These are phyloP conservation scores for Octomys mimax DNA, from an alignment of 2,797 vertebrate species.

Conservation along the genomic window DNA sequence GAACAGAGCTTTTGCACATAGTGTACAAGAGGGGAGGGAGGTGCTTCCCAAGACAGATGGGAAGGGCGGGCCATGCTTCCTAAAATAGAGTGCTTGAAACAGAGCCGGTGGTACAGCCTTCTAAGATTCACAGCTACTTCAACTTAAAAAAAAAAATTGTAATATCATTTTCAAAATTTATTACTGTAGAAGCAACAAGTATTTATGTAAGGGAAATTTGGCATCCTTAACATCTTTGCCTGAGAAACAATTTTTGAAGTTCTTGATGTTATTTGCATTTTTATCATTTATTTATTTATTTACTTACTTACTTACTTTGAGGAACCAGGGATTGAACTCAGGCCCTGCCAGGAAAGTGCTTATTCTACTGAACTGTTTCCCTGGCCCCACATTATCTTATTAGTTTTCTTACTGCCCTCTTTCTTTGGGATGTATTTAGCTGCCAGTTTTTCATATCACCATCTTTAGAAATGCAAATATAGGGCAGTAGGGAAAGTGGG, in stretches of 20 bases:
- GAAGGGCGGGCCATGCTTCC: background rate
- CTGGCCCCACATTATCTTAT: background rate
- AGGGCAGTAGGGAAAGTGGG: background rate
- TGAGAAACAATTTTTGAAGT: background rate
- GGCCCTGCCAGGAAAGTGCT: too few relatives aligned
- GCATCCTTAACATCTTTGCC: background rate
- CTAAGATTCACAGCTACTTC: background rate
- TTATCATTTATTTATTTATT: background rate
- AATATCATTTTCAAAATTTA: background rate
- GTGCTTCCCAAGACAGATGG: background rate
- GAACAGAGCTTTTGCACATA: background rate
- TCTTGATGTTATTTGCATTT: background rate
- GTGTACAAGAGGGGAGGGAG: rapidly evolving
- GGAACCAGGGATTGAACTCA: too few relatives aligned
- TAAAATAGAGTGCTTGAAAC: background rate
- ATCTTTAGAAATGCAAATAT: conserved; percentile 16
- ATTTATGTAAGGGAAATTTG: conserved; percentile 5
- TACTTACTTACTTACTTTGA: too few relatives aligned
- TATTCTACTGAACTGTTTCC: too few relatives aligned
- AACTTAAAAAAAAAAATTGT: background rate
- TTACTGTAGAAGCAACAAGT: background rate
- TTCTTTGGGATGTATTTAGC: background rate
- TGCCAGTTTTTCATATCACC: background rate
- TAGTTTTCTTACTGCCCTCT: background rate
- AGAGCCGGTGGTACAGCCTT: background rate